Conservation (phyloP, 2,113 vertebrate genomes). For the Oxyruncus cristatus region DNA sequence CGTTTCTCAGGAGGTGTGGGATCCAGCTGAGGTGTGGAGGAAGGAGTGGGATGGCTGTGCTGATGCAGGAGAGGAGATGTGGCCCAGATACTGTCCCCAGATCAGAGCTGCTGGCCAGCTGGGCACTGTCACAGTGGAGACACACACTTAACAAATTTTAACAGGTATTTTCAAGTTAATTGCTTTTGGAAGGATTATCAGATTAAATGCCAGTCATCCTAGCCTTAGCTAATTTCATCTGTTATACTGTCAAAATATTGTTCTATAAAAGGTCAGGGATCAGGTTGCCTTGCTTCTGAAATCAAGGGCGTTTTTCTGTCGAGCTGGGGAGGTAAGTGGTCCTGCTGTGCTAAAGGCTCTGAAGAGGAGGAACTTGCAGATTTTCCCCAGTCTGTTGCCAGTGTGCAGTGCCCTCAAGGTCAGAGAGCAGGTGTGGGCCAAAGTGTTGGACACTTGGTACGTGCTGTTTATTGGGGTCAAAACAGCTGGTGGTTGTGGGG, state of each 20-base stretch:
- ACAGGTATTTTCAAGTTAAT: not conserved
- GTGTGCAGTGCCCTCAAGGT: not conserved
- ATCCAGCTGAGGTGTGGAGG: not conserved
- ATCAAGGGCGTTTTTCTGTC: not conserved
- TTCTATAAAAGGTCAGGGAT: not conserved
- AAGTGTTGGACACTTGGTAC: fast-evolving
- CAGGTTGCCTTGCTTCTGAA: not conserved
- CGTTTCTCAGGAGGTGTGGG: not conserved
- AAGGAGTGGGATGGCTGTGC: not conserved
- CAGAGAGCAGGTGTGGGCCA: not conserved
- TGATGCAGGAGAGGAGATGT: not conserved
- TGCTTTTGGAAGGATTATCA: not conserved
- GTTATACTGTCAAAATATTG: not conserved
- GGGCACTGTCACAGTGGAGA: not conserved
- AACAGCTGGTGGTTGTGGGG: not conserved
- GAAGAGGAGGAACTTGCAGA: not conserved
- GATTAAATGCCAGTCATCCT: not conserved
- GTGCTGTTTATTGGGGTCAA: fast-evolving
- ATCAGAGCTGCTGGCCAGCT: not conserved
- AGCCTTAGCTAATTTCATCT: not conserved
- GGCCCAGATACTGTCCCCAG: not conserved
- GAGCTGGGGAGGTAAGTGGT: not conserved
- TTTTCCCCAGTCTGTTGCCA: not conserved
- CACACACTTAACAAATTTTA: not conserved
- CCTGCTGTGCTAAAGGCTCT: not conserved